These are phyloP conservation scores for Bombus superbus DNA, from an alignment of 1,140 invertebrate genomes.

Conservation along the genomic window DNA sequence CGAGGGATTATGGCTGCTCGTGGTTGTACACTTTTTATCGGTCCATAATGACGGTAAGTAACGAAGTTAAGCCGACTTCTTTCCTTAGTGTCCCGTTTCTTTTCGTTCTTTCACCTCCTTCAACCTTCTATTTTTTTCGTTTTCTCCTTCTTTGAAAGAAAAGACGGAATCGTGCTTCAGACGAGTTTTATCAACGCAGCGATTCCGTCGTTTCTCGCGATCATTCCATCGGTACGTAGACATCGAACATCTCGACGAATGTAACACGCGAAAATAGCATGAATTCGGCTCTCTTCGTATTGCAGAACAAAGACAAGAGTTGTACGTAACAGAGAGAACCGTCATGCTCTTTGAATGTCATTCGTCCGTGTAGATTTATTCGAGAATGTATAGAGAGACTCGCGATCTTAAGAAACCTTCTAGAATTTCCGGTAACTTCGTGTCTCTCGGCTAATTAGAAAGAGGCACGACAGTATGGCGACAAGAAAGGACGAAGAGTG, in stretches of 20 bases:
- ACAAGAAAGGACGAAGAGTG: constrained; percentile 2
- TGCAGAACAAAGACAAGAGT: background rate
- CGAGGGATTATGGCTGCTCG: constrained; percentile 58
- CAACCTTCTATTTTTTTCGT: background rate
- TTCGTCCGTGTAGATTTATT: constrained; percentile 4
- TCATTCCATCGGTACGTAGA: background rate
- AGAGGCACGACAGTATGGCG: constrained; percentile 36
- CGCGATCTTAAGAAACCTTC: constrained; percentile 48
- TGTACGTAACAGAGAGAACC: constrained; percentile 19
- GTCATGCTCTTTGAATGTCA: background rate
- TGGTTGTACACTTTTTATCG: constrained; percentile 67
- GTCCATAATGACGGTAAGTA: constrained; percentile 65
- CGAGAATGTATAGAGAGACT: background rate
- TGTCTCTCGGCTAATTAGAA: constrained; percentile 69
- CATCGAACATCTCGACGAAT: background rate
- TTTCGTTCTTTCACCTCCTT: no score
- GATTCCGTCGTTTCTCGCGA: constrained; percentile 34
- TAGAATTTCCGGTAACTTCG: constrained; percentile 55
- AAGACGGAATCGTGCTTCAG: background rate
- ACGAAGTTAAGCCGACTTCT: constrained; percentile 63
- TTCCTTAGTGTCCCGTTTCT: constrained; percentile 16
- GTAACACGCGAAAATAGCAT: background rate
- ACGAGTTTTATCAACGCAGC: constrained; percentile 18
- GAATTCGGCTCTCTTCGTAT: background rate
- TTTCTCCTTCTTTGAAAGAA: constrained; percentile 17